Evolutionary conservation across 2,888 invertebrate genomes (phyloP).

Genomic region (Globia sparganii): DNA sequence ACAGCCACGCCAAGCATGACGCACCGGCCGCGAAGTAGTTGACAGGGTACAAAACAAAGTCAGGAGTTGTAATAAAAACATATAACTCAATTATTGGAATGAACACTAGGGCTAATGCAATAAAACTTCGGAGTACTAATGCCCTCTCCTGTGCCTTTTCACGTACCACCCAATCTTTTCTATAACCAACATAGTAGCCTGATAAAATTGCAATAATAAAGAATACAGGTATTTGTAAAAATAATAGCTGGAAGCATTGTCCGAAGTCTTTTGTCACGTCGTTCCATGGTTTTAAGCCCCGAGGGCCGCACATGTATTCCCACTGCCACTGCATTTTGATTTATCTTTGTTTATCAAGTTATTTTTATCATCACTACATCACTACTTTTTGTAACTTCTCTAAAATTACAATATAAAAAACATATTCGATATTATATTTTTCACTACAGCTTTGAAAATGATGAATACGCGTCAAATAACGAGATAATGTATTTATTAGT

Average conservation of each 20-base stretch:
- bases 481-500: background rate
- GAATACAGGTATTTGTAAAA: constrained; percentile 94
- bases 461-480: constrained; percentile 17
- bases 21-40: constrained; percentile 93
- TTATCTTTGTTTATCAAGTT: constrained; percentile 68
- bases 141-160: constrained; percentile 91
- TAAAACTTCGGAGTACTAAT: constrained; percentile 92
- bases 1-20: constrained; percentile 94
- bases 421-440: background rate
- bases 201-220: constrained; percentile 94
- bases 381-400: constrained; percentile 14
- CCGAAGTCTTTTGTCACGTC: constrained; percentile 93
- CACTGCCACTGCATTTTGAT: constrained; percentile 91
- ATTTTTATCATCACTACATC: constrained; percentile 39
- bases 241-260: constrained; percentile 96
- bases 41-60: constrained; percentile 90
- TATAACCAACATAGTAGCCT: constrained; percentile 95
- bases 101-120: constrained; percentile 91
- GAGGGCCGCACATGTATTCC: constrained; percentile 94
- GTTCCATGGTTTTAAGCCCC: constrained; percentile 93
- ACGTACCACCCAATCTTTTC: constrained; percentile 91
- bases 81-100: constrained; percentile 93
- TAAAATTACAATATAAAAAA: background rate
- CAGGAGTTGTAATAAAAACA: constrained; percentile 89
- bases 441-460: constrained; percentile 1